phyloP scores from a whole-genome alignment of 2,888 invertebrate genomes.

The Eilema griseolum region DNA sequence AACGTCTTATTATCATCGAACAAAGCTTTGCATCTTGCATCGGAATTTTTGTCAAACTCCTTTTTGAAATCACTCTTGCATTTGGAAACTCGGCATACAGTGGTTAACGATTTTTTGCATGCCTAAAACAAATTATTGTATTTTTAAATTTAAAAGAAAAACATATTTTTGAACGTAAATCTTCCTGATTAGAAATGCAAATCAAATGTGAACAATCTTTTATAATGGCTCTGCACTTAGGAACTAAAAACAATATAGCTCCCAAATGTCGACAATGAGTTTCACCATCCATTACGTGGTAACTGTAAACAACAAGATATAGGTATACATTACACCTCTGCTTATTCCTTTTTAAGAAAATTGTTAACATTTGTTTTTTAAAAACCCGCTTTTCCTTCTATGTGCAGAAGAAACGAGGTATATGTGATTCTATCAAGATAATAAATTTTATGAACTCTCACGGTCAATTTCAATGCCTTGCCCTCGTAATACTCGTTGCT shows the following conservation, averaged over 20 bases:
- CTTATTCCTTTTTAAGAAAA: not conserved
- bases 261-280: too few relatives aligned
- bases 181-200: not conserved
- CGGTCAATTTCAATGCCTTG: conserved; percentile 10
- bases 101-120: conserved; percentile 18
- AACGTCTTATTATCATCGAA: conserved; percentile 9
- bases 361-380: not conserved
- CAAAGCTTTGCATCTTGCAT: conserved; percentile 9
- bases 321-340: too few relatives aligned
- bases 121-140: conserved; percentile 23
- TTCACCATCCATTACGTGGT: too few relatives aligned
- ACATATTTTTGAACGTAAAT: conserved; percentile 22
- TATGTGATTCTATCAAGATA: not conserved
- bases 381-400: not conserved
- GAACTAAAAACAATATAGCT: too few relatives aligned
- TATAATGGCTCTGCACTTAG: not conserved
- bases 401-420: too few relatives aligned
- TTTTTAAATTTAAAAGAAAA: not conserved
- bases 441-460: conserved; percentile 14
- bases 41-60: conserved; percentile 6
- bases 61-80: conserved; percentile 16
- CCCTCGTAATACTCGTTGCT: not conserved
- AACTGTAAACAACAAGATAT: too few relatives aligned
- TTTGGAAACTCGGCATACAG: conserved; percentile 21
- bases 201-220: not conserved